Base-by-base conservation (phyloP, 2,113 vertebrate species). In the Chlorodrepanis virens region DNA sequence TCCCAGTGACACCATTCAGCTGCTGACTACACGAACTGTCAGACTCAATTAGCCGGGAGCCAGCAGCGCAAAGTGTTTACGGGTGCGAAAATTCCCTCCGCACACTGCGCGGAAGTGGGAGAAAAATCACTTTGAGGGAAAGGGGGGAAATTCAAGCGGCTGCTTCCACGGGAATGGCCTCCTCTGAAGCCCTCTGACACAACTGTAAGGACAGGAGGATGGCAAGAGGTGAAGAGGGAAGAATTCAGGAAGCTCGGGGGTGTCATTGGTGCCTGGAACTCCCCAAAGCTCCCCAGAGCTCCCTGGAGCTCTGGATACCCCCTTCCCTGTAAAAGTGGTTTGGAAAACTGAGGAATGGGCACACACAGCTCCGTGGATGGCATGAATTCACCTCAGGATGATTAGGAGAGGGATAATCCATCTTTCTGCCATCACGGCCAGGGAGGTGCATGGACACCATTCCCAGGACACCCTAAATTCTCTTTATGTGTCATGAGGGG, bases 11-110 rank as follows among this genome's bases (percentile, higher is more conserved):
- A 97, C 97, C 93, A 96, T 94, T 97, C 98, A 97, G 97, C 97
- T 98, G 98, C 98, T 97, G 97, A 97, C 97, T 97, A 97, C 93
- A 98, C 97, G 91, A 96, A 96, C 98, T 98, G 98, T 98, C 98
- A 97, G 96, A 98, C 97, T 95, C 98, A 97, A 98, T 98, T 98
- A 98, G 97, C 97, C 92, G 52, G 92, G 87, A 97, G 97, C 95
- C 91, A 95, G 94, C 95, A 61, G 96, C 71, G 94, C 97, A 97
- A 97, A 98, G 94, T 97, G 97, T 97, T 97, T 97, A 98, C 97
- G 96, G 97, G 97, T 96, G 98, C 96, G 94, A 97, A 97, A 97
- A 97, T 96, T 98, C 97, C 95, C 95, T 90, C 94, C 72, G 3
- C 97, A 83, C 82, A 68, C 96, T 87, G 96, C 39, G 85, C 83